These are phyloP conservation scores for Clarias fuscus DNA, from an alignment of 2,797 vertebrate species.

Conservation along the genomic window DNA sequence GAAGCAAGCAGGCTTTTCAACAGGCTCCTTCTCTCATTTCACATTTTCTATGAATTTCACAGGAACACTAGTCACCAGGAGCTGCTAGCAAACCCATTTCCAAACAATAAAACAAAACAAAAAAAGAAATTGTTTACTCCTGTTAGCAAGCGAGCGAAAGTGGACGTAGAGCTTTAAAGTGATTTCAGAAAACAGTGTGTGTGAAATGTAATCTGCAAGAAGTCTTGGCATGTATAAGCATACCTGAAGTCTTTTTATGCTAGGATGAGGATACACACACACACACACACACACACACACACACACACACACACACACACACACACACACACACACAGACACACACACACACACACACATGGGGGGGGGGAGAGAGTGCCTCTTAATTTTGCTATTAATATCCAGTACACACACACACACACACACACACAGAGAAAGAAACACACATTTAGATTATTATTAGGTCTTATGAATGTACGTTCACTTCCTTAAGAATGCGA, in stretches of 20 bases:
- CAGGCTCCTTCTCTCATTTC: neutral
- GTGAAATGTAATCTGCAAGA: neutral
- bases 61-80: slow-evolving; percentile 41
- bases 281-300: slow-evolving; percentile 4
- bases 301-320: neutral
- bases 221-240: slow-evolving; percentile 11
- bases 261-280: neutral
- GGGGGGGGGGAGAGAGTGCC: neutral
- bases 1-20: neutral
- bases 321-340: slow-evolving; percentile 10
- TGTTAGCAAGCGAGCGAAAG: neutral
- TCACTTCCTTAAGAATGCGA: slow-evolving; percentile 28
- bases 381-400: neutral
- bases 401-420: slow-evolving; percentile 5
- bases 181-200: neutral
- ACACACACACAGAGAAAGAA: neutral
- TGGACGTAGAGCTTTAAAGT: neutral
- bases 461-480: slow-evolving; percentile 52
- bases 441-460: slow-evolving; percentile 29
- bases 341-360: too few species aligned
- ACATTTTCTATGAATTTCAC: neutral
- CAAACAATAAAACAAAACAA: neutral
- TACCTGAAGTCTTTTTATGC: slow-evolving; percentile 8
- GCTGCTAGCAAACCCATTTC: slow-evolving; percentile 6
- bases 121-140: neutral